Evolutionary conservation across 2,888 invertebrate genomes (phyloP).

Genomic region (Acheta domesticus): DNA sequence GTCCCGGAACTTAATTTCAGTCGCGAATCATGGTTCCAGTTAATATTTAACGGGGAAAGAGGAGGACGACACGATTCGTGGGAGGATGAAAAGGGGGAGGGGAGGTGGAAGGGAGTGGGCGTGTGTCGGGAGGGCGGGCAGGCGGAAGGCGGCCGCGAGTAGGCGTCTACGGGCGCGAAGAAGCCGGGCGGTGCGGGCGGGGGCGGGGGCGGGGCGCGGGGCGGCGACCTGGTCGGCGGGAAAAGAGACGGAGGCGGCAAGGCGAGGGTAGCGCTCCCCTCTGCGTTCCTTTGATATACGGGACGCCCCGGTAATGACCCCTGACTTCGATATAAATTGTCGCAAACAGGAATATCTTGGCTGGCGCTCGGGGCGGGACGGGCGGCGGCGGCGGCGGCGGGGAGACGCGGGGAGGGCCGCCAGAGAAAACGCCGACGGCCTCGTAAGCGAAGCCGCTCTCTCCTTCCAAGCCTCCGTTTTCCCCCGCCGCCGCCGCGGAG

Average conservation of each 20-base stretch:
- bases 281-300: not conserved
- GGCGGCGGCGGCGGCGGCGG: not conserved
- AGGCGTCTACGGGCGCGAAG: not conserved
- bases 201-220: not conserved
- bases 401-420: not conserved
- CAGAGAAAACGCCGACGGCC: not conserved
- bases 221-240: not conserved
- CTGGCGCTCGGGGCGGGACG: not conserved
- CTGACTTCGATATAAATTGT: constrained; percentile 18
- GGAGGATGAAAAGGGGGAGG: too few species aligned
- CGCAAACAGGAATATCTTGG: constrained; percentile 18
- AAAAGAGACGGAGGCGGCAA: not conserved
- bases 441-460: too few species aligned
- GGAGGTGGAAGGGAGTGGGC: too few species aligned
- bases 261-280: not conserved
- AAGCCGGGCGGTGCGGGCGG: not conserved
- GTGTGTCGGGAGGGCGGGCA: too few species aligned
- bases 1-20: not conserved
- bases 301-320: constrained; percentile 11
- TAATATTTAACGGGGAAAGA: not conserved
- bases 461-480: too few species aligned
- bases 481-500: too few species aligned
- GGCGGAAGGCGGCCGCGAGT: not conserved
- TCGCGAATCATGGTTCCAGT: not conserved
- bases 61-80: not conserved